Conservation (phyloP, 2,888 invertebrate genomes). For the Cistogaster globosa region DNA sequence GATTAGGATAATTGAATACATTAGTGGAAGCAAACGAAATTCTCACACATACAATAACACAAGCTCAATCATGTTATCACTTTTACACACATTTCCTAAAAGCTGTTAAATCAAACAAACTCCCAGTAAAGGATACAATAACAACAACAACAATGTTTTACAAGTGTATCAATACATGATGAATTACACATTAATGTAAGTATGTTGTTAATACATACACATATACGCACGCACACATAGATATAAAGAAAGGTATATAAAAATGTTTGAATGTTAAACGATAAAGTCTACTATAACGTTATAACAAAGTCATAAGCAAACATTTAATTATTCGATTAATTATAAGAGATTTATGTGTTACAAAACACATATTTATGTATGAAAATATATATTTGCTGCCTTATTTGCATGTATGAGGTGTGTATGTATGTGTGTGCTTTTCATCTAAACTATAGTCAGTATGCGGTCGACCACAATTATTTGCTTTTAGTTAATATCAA, state of each 20-base stretch:
- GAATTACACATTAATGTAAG: not conserved
- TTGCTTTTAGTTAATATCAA: slow-evolving; percentile 64
- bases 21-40: slow-evolving; percentile 31
- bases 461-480: slow-evolving; percentile 64
- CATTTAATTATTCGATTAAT: not conserved
- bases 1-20: slow-evolving; percentile 62
- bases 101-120: not conserved
- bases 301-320: slow-evolving; percentile 2
- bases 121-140: not conserved
- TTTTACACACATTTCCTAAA: not conserved
- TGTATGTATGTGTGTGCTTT: not conserved
- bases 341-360: not conserved
- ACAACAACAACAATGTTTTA: not conserved
- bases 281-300: not conserved
- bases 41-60: not conserved
- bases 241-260: too few relatives aligned
- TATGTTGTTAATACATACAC: too few relatives aligned
- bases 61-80: not conserved
- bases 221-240: too few relatives aligned
- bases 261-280: not conserved
- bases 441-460: slow-evolving; percentile 24
- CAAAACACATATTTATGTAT: not conserved
- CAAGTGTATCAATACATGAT: not conserved
- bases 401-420: not conserved
- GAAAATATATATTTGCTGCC: not conserved